Base-by-base conservation (phyloP, 1,140 invertebrate genomes). In the Pseudomyrmex dendroicus region DNA sequence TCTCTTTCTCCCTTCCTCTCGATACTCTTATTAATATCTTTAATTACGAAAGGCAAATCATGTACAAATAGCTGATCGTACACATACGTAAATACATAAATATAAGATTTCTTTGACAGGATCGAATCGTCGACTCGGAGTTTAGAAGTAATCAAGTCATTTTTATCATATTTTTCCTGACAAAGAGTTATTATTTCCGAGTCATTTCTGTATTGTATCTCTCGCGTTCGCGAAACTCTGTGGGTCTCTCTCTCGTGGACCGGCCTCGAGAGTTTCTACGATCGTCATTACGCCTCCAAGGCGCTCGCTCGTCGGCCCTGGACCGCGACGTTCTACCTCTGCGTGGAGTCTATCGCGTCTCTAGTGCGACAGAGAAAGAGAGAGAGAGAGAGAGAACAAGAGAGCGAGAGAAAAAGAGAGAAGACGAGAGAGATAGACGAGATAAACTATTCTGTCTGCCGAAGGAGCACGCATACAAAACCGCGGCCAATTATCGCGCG, bases 271-370 rank as follows among this genome's bases (percentile, higher is more conserved):
- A 89, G 86, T 90, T 91, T 91, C 89, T 90, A 91, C 83, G 84
- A 89, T 91, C 89, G 86, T 91, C 86, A 90, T 90, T 91, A 87
- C 84, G 86, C 84, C 85, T 91, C 86, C 91, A 91, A 91, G 90
- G 90, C 88, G 87, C 82, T 88, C 64, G 89, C 85, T 73, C 3
- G 89, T 91, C 86, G 90, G 88, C 90, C 90, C 90, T 91, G 90
- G 89, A 89, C 84, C 86, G 35, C 35, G 73, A 76, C 74, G 66
- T 70, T 84, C 70, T 68, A 54, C 56, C 48, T 57, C 73, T 80
- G 35, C 35, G 22, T 68, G 68, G 50, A 52, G 15, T 61, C 72
- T 68, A 87, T 82, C 77, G 35, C 35, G 78, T 68, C 74, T 87
- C 25, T 25, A 74, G 76, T 68, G 74, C 20, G 61, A 72, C 64